phyloP scores from a whole-genome alignment of 2,888 invertebrate genomes.

The Argyra leucocephala region DNA sequence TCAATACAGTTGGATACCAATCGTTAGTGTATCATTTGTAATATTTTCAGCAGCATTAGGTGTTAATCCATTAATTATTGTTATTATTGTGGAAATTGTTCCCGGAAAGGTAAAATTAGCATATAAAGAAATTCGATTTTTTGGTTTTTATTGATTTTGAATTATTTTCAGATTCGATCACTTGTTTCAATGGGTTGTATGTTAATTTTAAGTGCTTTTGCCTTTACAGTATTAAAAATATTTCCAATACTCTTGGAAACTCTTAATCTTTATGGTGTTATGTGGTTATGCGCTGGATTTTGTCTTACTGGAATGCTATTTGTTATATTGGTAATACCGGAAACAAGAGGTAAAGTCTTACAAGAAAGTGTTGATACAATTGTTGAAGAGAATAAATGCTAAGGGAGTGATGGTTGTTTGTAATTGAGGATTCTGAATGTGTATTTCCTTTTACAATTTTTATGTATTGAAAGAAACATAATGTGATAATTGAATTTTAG shows the following conservation, averaged over 20 bases:
- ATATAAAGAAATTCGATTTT: neutral
- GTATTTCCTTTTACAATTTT: too few species aligned
- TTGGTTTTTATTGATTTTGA: slow-evolving; percentile 3
- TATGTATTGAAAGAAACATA: too few species aligned
- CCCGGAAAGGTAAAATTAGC: slow-evolving; percentile 33
- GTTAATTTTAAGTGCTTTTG: slow-evolving; percentile 28
- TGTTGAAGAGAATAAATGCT: neutral
- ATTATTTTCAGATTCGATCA: slow-evolving; percentile 33
- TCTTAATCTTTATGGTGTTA: slow-evolving; percentile 32
- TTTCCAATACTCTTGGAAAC: slow-evolving; percentile 32
- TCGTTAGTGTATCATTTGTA: slow-evolving; percentile 33
- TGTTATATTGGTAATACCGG: slow-evolving; percentile 32
- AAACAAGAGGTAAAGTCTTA: slow-evolving; percentile 38
- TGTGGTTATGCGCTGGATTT: slow-evolving; percentile 35
- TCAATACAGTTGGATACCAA: slow-evolving; percentile 32
- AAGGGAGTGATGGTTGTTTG: too few species aligned
- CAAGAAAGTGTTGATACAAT: slow-evolving; percentile 17
- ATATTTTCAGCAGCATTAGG: slow-evolving; percentile 35
- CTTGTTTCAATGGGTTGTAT: slow-evolving; percentile 31
- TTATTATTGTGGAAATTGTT: slow-evolving; percentile 36
- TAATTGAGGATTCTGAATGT: too few species aligned
- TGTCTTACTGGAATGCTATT: slow-evolving; percentile 32
- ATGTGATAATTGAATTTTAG: too few species aligned
- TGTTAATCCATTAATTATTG: slow-evolving; percentile 34
- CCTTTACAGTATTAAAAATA: slow-evolving; percentile 33